Evolutionary conservation across 2,888 invertebrate genomes (phyloP).

Genomic region (Pherbina coryleti): DNA sequence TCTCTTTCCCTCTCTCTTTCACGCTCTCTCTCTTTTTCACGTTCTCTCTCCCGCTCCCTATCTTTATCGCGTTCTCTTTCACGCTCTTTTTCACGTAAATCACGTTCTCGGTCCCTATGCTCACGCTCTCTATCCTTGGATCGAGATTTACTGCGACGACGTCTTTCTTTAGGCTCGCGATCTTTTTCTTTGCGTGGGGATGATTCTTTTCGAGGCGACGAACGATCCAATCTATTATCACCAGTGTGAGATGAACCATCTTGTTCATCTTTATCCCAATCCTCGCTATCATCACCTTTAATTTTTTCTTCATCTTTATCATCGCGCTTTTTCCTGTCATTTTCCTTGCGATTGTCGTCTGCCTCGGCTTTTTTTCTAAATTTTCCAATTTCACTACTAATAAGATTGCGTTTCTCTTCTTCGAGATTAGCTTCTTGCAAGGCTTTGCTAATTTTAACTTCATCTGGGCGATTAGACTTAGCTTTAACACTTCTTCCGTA

Average conservation of each 20-base stretch:
- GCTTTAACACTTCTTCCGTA: slow-evolving; percentile 59
- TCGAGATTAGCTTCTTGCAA: slow-evolving; percentile 91
- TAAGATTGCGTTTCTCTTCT: slow-evolving; percentile 95
- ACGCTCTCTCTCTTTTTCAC: slow-evolving; percentile 70
- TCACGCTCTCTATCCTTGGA: slow-evolving; percentile 67
- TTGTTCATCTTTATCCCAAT: slow-evolving; percentile 56
- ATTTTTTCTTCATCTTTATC: slow-evolving; percentile 50
- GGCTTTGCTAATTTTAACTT: slow-evolving; percentile 70
- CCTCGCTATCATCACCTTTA: slow-evolving; percentile 46
- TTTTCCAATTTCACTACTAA: slow-evolving; percentile 96
- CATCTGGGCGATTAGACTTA: slow-evolving; percentile 58
- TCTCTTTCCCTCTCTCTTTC: slow-evolving; percentile 65
- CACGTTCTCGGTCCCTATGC: slow-evolving; percentile 47
- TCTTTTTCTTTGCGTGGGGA: slow-evolving; percentile 63
- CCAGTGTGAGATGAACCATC: slow-evolving; percentile 24
- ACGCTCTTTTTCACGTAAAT: slow-evolving; percentile 75
- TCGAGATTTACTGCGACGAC: slow-evolving; percentile 65
- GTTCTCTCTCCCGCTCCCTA: slow-evolving; percentile 70
- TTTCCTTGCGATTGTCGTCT: slow-evolving; percentile 69
- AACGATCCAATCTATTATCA: slow-evolving; percentile 9
- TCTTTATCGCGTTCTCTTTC: slow-evolving; percentile 73
- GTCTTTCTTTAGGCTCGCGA: slow-evolving; percentile 53
- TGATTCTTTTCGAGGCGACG: slow-evolving; percentile 51
- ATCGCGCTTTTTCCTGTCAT: slow-evolving; percentile 68
- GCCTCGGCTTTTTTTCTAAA: slow-evolving; percentile 88